These are phyloP conservation scores for Clostera curtula DNA, from an alignment of 2,888 invertebrate genomes.

Conservation along the genomic window DNA sequence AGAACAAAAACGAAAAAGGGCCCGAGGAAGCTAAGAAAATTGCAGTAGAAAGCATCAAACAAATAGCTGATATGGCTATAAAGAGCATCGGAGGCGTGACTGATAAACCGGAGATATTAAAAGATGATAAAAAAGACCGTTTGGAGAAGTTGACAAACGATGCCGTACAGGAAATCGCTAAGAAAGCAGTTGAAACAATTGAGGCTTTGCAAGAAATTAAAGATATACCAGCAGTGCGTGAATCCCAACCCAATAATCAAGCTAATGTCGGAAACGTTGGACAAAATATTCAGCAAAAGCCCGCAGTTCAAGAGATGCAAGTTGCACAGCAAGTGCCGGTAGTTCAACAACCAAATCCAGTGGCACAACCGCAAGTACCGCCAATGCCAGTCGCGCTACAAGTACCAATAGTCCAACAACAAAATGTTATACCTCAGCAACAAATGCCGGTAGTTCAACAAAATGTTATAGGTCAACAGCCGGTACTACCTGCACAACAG, in stretches of 20 bases:
- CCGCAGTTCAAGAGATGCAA: too few species aligned
- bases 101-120: slow-evolving; percentile 38
- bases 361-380: too few species aligned
- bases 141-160: slow-evolving; percentile 46
- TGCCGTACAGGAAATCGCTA: slow-evolving; percentile 66
- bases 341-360: too few species aligned
- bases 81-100: slow-evolving; percentile 57
- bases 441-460: too few species aligned
- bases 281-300: too few species aligned
- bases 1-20: slow-evolving; percentile 60
- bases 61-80: slow-evolving; percentile 65
- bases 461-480: too few species aligned
- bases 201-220: slow-evolving; percentile 63
- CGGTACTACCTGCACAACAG: too few species aligned
- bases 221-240: slow-evolving; percentile 25
- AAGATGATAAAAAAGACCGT: slow-evolving; percentile 32
- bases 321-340: too few species aligned
- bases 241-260: neutral
- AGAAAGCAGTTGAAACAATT: slow-evolving; percentile 57
- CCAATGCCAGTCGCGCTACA: too few species aligned
- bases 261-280: slow-evolving; percentile 2
- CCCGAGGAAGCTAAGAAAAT: slow-evolving; percentile 62
- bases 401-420: too few species aligned
- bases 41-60: slow-evolving; percentile 68
- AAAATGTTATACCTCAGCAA: too few species aligned